A percentile compares a stretch with the other conserved stretches of the same genome.
These are phyloP conservation scores for Falco concolor DNA, from an alignment of 2,797 vertebrate species.

Conservation along the genomic window DNA sequence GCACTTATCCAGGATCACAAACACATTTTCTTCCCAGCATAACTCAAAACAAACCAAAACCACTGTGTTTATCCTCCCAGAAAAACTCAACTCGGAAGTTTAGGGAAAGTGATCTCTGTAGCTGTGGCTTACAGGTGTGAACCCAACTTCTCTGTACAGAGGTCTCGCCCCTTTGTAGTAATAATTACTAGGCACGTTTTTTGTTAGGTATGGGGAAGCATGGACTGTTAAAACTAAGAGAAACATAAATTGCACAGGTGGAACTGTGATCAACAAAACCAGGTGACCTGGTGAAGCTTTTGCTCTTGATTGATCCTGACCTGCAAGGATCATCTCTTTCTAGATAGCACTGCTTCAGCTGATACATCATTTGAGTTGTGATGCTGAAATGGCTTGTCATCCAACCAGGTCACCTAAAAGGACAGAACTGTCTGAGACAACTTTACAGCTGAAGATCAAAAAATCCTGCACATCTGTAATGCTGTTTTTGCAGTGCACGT, in stretches of 20 bases:
- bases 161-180: background rate
- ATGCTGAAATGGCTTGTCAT: background rate
- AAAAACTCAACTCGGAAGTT: background rate
- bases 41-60: background rate
- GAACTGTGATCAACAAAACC: background rate
- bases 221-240: background rate
- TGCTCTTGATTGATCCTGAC: background rate
- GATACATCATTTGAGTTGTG: background rate
- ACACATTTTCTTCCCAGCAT: background rate
- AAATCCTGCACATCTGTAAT: background rate
- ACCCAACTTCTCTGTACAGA: background rate
- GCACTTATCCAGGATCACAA: background rate
- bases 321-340: background rate
- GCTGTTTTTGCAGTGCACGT: background rate
- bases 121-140: background rate
- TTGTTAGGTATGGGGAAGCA: background rate
- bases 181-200: background rate
- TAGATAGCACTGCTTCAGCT: background rate
- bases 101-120: background rate
- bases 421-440: background rate
- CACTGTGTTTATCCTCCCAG: background rate
- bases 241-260: background rate
- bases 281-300: background rate
- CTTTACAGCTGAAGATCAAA: background rate
- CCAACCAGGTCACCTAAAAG: background rate